A percentile compares a stretch with the other conserved stretches of the same genome.
These are phyloP conservation scores for Pogoniulus pusillus DNA, from an alignment of 2,797 vertebrate genomes.

Conservation along the genomic window DNA sequence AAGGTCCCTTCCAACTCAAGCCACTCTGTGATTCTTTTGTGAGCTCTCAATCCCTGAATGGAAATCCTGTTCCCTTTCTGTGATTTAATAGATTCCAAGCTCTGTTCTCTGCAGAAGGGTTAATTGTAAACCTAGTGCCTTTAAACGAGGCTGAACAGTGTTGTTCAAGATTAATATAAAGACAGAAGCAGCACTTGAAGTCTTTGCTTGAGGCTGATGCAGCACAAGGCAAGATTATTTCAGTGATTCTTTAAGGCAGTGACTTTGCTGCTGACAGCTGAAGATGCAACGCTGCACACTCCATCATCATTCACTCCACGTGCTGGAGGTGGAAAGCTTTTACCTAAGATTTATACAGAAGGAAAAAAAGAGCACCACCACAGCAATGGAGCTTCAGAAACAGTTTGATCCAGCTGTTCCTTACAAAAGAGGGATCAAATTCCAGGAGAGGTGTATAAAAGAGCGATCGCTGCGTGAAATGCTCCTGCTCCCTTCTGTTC, in stretches of 20 bases:
- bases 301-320: neutral
- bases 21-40: neutral
- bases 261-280: constrained; percentile 24
- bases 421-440: constrained; percentile 25
- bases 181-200: neutral
- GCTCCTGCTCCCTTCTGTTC: neutral
- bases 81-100: neutral
- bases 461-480: neutral
- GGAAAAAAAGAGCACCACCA: neutral
- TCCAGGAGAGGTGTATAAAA: neutral
- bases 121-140: constrained; percentile 3
- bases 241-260: constrained; percentile 25
- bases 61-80: neutral
- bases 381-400: constrained; percentile 25
- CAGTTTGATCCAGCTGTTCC: constrained; percentile 6
- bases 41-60: neutral
- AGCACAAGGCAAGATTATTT: constrained; percentile 37
- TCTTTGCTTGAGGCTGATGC: neutral
- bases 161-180: constrained; percentile 16
- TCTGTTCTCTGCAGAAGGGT: neutral
- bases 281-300: neutral
- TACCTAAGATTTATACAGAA: constrained; percentile 14
- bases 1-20: too few species aligned
- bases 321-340: constrained; percentile 19
- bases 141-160: constrained; percentile 6